These are phyloP conservation scores for Pardalotus punctatus DNA, from an alignment of 2,113 vertebrate genomes.

Conservation along the genomic window DNA sequence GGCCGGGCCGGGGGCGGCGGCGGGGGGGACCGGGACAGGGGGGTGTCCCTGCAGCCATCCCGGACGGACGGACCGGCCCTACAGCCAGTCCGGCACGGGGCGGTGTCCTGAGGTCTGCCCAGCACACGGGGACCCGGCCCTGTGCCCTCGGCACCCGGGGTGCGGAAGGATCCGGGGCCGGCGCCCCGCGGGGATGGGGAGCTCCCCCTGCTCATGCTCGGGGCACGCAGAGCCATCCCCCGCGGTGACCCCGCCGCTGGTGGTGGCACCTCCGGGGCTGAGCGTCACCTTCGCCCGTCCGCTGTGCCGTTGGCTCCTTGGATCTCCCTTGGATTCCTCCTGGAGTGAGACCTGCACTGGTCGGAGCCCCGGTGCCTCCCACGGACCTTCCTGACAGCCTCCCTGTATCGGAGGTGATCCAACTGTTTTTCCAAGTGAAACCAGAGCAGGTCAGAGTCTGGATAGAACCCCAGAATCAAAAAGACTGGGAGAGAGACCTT, in stretches of 20 bases:
- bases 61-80: background rate
- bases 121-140: background rate
- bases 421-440: background rate
- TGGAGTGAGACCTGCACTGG: accelerated
- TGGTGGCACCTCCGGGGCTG: background rate
- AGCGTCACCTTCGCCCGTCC: background rate
- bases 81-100: background rate
- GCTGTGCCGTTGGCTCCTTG: accelerated
- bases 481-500: background rate
- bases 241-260: accelerated
- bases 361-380: background rate
- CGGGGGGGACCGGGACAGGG: background rate
- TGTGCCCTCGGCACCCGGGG: accelerated
- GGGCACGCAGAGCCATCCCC: background rate
- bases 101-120: no score
- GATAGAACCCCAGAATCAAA: background rate
- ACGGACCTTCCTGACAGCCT: background rate
- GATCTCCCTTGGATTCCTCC: background rate
- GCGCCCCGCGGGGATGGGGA: accelerated
- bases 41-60: background rate
- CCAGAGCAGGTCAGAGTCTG: background rate
- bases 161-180: background rate
- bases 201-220: accelerated
- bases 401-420: accelerated
- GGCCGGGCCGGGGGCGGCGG: no score